phyloP scores from a whole-genome alignment of 2,797 vertebrate species.

The Harpagifer antarcticus region DNA sequence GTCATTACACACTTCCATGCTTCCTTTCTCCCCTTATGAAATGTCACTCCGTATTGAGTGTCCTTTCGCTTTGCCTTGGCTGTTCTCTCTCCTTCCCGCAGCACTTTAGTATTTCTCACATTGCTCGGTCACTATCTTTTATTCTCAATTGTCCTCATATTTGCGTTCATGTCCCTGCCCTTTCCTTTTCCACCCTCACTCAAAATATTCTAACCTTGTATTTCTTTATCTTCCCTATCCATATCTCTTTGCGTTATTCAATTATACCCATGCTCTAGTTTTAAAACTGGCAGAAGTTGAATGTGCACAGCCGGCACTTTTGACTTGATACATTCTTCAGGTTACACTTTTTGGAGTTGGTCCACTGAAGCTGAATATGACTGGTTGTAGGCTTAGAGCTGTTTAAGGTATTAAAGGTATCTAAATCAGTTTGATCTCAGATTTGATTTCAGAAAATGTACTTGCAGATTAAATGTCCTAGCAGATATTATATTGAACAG shows the following conservation, averaged over 20 bases:
- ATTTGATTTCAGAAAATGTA: constrained; percentile 23
- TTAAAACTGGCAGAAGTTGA: constrained; percentile 21
- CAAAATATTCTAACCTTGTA: constrained; percentile 17
- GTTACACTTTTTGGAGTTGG: constrained; percentile 5
- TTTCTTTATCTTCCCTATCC: constrained; percentile 5
- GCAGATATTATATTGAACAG: constrained; percentile 18
- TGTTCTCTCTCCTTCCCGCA: constrained; percentile 5
- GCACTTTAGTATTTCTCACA: constrained; percentile 30
- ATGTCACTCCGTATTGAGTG: constrained; percentile 60
- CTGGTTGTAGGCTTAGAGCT: constrained; percentile 4
- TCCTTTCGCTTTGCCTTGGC: constrained; percentile 40
- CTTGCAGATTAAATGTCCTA: neutral
- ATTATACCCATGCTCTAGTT: neutral
- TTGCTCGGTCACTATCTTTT: constrained; percentile 49
- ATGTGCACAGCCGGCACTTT: neutral
- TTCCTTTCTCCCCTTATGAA: constrained; percentile 53
- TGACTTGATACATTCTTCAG: constrained; percentile 4
- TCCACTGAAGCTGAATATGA: constrained; percentile 12
- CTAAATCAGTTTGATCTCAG: constrained; percentile 19
- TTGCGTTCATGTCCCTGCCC: constrained; percentile 47
- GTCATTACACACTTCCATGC: constrained; percentile 71
- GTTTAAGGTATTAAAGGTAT: constrained; percentile 4
- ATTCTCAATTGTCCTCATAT: constrained; percentile 42
- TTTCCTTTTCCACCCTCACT: constrained; percentile 21
- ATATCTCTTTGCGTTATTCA: constrained; percentile 2